A percentile compares a stretch with the other conserved stretches of the same genome.
phyloP scores from a whole-genome alignment of 1,140 invertebrate genomes.

The Drosophila lacteicornis region DNA sequence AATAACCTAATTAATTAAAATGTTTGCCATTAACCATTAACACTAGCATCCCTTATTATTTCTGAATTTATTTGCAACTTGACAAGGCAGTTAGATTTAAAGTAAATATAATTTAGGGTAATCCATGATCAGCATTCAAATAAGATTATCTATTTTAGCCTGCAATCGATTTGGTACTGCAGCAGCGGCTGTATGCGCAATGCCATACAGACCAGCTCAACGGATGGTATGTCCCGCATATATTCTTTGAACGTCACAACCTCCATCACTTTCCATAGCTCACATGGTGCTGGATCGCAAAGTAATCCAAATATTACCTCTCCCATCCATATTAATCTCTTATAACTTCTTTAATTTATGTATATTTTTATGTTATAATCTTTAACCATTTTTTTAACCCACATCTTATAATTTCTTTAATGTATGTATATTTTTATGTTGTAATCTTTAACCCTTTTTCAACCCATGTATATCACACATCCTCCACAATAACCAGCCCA shows the following conservation, averaged over 20 bases:
- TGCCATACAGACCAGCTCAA: constrained; percentile 69
- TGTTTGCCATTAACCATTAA: too few species aligned
- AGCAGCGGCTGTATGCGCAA: constrained; percentile 71
- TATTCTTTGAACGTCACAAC: not conserved
- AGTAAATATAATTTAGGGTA: not conserved
- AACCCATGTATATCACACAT: not conserved
- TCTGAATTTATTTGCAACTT: too few species aligned
- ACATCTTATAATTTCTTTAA: not conserved
- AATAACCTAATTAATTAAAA: too few species aligned
- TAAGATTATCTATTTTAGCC: constrained; percentile 29
- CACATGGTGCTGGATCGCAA: not conserved
- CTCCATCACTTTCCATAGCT: too few species aligned
- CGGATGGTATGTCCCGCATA: constrained; percentile 56
- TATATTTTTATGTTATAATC: not conserved
- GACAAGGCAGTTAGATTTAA: too few species aligned
- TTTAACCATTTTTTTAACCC: not conserved
- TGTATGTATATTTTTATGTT: not conserved
- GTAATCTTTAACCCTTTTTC: not conserved
- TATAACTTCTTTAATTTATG: not conserved
- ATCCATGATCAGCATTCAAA: not conserved
- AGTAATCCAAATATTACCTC: not conserved
- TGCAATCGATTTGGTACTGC: constrained; percentile 82
- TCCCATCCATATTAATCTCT: not conserved
- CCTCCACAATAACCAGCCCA: not conserved
- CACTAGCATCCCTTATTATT: too few species aligned